Base-by-base conservation (phyloP, 2,888 invertebrate genomes). In the Melinopterus prodromus region DNA sequence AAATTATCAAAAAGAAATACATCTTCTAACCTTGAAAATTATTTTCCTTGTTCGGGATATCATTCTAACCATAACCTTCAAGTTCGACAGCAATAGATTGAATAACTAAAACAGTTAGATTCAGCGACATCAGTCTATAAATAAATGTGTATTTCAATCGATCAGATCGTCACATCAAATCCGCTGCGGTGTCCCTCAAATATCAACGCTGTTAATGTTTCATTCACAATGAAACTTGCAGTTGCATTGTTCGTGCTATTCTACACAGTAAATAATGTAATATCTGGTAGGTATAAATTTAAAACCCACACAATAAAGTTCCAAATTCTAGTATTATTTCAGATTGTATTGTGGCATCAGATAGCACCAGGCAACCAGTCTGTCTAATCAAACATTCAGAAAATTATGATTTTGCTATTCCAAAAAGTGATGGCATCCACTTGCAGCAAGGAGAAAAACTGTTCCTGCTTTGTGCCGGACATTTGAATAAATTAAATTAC, bases 381-480 rank as follows among this genome's bases (percentile, higher is more conserved):
- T 82, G 85, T 26, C 70, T 86, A 70, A 81, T 78, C 26, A 86
- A 86, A 77, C 70, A 77, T 7, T 84, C 84, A 0, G 82, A 82
- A 9, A 79, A 82, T 14, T 85, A 83, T 77, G 81, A 82, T 16
- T 78, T 87, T 16, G 82, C 85, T 16, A 79, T 85, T 76, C 87
- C 88, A 14, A 77, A 84, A 53, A 80, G 83, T 16, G 86, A 86
- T 37, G 79, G 78, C 7, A 81, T 87, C 77, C 70, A 79, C 35
- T 80, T 87, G 69, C 83, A 81, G 71, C 36, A 76, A 3, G 85
- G 84, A 1, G 83, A 87, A 80, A 82, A 83, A 15, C 80, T 88
- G 12, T 81, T 83, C 6, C 78, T 88, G 12, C 71, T 84, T 15
- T 88, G 88, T 79, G 85, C 87, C 6, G 84, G 84, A 80, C 80